These are phyloP conservation scores for Agraylea sexmaculata DNA, from an alignment of 1,140 invertebrate species.

Conservation along the genomic window DNA sequence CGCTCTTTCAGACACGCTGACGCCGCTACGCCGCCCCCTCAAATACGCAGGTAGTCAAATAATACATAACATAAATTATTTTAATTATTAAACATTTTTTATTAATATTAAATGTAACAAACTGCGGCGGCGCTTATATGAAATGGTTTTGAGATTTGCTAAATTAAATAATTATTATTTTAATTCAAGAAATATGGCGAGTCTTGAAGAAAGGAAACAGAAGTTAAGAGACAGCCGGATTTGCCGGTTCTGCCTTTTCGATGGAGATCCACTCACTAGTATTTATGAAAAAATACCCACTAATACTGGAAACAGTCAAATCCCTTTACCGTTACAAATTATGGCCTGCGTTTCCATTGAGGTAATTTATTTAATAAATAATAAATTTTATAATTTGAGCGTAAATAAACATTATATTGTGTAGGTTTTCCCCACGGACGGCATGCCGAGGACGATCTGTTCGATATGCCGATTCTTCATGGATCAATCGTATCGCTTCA, in stretches of 20 bases:
- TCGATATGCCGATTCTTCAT: slow-evolving; percentile 52
- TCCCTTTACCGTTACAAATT: slow-evolving; percentile 56
- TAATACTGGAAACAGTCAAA: slow-evolving; percentile 38
- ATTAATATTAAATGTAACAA: too few relatives aligned
- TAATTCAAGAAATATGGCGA: too few relatives aligned
- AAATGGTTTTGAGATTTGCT: too few relatives aligned
- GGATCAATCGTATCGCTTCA: slow-evolving; percentile 57
- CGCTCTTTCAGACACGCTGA: too few relatives aligned
- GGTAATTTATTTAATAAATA: slow-evolving; percentile 39
- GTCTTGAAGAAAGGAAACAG: slow-evolving; percentile 47
- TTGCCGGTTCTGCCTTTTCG: slow-evolving; percentile 59
- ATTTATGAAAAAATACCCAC: slow-evolving; percentile 49
- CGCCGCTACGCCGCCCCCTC: too few relatives aligned
- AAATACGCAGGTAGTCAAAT: too few relatives aligned
- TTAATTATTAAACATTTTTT: too few relatives aligned
- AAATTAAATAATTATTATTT: too few relatives aligned
- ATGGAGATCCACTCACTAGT: slow-evolving; percentile 45
- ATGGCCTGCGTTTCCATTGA: slow-evolving; percentile 64
- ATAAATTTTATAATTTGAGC: not conserved
- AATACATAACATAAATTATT: too few relatives aligned
- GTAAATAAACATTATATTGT: slow-evolving; percentile 20
- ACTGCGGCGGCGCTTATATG: too few relatives aligned
- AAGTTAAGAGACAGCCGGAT: slow-evolving; percentile 46
- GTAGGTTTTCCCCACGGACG: slow-evolving; percentile 58
- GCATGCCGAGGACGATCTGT: slow-evolving; percentile 60